Conservation (phyloP, 2,888 invertebrate genomes). For the Oscheius sp. region DNA sequence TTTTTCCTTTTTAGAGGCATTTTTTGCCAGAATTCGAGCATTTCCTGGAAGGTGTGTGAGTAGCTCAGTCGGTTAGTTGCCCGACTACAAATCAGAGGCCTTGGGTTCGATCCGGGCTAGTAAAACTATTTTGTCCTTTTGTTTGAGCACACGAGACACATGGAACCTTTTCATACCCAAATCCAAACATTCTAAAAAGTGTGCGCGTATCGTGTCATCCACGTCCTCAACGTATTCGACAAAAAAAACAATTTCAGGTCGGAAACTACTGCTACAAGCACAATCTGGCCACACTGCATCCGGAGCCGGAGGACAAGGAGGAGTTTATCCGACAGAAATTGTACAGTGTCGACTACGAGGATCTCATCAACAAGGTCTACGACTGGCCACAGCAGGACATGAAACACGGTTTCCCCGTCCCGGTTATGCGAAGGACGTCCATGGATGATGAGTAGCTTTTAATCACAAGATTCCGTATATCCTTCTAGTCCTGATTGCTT, state of each 20-base stretch:
- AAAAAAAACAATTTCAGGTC: slow-evolving; percentile 33
- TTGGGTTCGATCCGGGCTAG: too few relatives aligned
- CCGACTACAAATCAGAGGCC: too few relatives aligned
- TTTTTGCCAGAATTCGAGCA: background rate
- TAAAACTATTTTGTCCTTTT: too few relatives aligned
- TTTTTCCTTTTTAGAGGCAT: background rate
- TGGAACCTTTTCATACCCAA: too few relatives aligned
- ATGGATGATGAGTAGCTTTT: slow-evolving; percentile 68
- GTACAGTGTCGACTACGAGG: slow-evolving; percentile 76
- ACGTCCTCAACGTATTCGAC: too few relatives aligned
- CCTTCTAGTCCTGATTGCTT: background rate
- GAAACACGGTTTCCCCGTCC: slow-evolving; percentile 71
- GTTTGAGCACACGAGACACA: too few relatives aligned
- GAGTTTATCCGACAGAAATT: slow-evolving; percentile 75
- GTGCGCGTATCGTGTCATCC: too few relatives aligned
- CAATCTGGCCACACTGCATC: slow-evolving; percentile 76
- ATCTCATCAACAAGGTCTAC: slow-evolving; percentile 75
- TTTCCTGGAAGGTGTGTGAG: too few relatives aligned
- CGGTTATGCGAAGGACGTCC: slow-evolving; percentile 65
- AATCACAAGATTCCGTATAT: background rate
- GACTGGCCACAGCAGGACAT: slow-evolving; percentile 75
- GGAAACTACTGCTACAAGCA: slow-evolving; percentile 82
- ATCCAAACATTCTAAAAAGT: too few relatives aligned
- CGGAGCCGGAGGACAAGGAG: slow-evolving; percentile 77
- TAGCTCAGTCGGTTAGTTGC: too few relatives aligned